Conservation (phyloP, 2,888 invertebrate genomes). For the Agonum fuliginosum region DNA sequence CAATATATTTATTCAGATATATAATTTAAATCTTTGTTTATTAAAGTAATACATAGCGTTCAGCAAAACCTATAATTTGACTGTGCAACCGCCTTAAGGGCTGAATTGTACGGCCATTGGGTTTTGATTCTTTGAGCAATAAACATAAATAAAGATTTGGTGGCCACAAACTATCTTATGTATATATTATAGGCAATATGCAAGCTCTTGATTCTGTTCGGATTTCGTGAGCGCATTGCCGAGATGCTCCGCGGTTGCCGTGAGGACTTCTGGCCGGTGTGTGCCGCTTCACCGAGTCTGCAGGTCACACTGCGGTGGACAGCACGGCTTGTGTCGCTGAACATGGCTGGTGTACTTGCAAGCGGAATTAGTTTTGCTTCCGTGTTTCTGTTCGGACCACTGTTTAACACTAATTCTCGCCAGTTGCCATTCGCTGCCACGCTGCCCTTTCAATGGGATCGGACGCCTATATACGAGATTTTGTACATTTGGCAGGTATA, state of each 20-base stretch:
- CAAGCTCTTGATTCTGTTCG: constrained; percentile 21
- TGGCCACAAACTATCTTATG: too few relatives aligned
- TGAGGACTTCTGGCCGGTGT: constrained; percentile 45
- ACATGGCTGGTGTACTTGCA: constrained; percentile 11
- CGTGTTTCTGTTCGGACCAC: constrained; percentile 32
- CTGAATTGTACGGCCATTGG: too few relatives aligned
- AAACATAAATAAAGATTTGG: too few relatives aligned
- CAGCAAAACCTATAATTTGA: too few relatives aligned
- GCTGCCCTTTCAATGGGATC: constrained; percentile 31
- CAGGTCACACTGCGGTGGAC: constrained; percentile 9
- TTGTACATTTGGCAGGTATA: constrained; percentile 26
- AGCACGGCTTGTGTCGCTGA: constrained; percentile 14
- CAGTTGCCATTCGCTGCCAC: constrained; percentile 29
- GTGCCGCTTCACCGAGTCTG: background rate
- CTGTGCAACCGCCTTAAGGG: too few relatives aligned
- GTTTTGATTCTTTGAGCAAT: too few relatives aligned
- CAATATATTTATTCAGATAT: too few relatives aligned
- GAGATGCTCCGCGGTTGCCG: constrained; percentile 18
- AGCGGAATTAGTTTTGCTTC: constrained; percentile 8
- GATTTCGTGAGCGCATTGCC: background rate
- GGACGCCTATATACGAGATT: constrained; percentile 43
- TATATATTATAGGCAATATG: constrained; percentile 30
- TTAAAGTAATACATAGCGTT: too few relatives aligned
- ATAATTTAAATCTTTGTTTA: too few relatives aligned
- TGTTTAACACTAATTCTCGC: background rate